Evolutionary conservation across 2,113 vertebrate genomes (phyloP), one percentile per base, ranked within the genome.

Genomic region (Callocephalon fimbriatum): DNA sequence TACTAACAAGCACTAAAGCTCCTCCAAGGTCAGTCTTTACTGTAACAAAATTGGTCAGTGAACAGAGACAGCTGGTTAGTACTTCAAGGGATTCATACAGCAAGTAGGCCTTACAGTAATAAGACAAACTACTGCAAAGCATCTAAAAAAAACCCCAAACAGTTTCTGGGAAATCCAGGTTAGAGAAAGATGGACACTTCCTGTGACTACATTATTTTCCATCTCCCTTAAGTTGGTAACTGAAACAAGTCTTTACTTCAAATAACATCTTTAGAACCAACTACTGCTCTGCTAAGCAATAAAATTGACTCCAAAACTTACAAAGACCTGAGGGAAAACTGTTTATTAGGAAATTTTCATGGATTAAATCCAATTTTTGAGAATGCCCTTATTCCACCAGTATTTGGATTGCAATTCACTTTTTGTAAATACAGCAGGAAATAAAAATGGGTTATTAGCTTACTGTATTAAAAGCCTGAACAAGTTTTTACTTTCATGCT

Each of bases 291-390:
- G 75, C 38, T 63, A 63, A 81, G 44, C 44, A 84, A 78, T 77
- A 85, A 86, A 94, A 92, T 40, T 59, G 61, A 17, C 83, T 59
- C 61, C 76, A 81, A 86, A 95, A 84, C 25, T 73, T 91, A 56
- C 2, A 68, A n/a, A 2, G 21, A 89, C 73, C 23, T 29, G 18
- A 71, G 44, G 76, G 56, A 93, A 95, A 91, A 51, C 32, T 17
- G 22, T 31, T 84, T 68, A 80, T 71, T 84, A 78, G 42, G 38
- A 91, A 89, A 45, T 74, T n/a, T 25, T 53, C n/a, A 84, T 61
- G 47, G 65, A 86, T 47, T 66, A 94, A 77, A 86, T 54, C 15
- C 42, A 67, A 10, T 74, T 80, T 86, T 62, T 80, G 27, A 80
- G 90, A 86, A 71, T 26, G 13, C 5, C 14, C 20, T 62, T 58